Percentiles rank a stretch among this genome's conserved stretches.
phyloP scores from a whole-genome alignment of 1,140 invertebrate species.

The Geopemphigus sp. region DNA sequence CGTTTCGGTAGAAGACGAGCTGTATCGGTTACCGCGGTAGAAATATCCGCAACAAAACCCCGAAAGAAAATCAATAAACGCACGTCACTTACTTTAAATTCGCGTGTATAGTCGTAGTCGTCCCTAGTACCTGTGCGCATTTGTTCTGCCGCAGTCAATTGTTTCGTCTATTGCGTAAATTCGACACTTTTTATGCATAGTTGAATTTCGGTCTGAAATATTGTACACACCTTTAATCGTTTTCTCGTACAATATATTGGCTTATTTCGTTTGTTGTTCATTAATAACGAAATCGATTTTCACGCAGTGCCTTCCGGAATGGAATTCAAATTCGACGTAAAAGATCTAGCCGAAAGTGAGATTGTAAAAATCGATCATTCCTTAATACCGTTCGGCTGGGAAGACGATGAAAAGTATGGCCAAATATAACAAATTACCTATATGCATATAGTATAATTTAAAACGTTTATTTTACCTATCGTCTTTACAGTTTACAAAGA shows the following conservation, averaged over 20 bases:
- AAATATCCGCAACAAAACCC: conserved; percentile 1
- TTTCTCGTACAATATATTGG: too few relatives aligned
- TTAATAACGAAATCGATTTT: neutral
- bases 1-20: too few relatives aligned
- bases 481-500: conserved; percentile 32
- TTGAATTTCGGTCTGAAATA: too few relatives aligned
- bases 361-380: conserved; percentile 34
- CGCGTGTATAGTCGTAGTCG: neutral
- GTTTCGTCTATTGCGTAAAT: too few relatives aligned
- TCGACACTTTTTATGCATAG: too few relatives aligned
- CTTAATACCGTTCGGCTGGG: neutral
- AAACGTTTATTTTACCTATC: neutral
- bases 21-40: neutral
- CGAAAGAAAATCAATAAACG: conserved; percentile 15
- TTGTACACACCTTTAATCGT: too few relatives aligned
- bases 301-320: neutral
- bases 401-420: conserved; percentile 23
- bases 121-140: neutral
- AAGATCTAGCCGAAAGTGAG: conserved; percentile 8
- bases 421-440: neutral
- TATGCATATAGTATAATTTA: neutral
- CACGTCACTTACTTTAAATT: neutral
- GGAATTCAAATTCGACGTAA: conserved; percentile 45
- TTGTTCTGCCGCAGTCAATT: neutral
- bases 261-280: neutral